A percentile compares a stretch with the other conserved stretches of the same genome.
Conservation (phyloP, 1,140 invertebrate genomes). For the Neuroterus valhalla region DNA sequence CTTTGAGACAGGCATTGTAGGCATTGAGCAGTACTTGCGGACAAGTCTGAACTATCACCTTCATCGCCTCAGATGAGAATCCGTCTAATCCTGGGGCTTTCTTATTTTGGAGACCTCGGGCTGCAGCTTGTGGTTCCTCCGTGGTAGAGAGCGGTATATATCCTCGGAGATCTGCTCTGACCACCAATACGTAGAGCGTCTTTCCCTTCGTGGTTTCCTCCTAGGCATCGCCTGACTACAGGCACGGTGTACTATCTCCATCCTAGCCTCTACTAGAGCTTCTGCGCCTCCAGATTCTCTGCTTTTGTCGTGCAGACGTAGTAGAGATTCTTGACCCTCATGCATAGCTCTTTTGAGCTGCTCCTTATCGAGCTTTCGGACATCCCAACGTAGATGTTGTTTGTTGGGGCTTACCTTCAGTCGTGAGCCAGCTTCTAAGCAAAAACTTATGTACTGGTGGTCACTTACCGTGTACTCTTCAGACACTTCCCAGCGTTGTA, state of each 20-base stretch:
- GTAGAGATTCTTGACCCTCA: too few relatives aligned
- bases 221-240: not conserved
- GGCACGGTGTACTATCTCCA: not conserved
- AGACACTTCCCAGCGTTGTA: constrained; percentile 32
- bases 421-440: not conserved
- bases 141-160: too few relatives aligned
- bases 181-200: not conserved
- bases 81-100: not conserved
- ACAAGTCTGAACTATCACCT: constrained; percentile 36
- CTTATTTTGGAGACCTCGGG: too few relatives aligned
- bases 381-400: not conserved
- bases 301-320: too few relatives aligned
- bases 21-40: constrained; percentile 55
- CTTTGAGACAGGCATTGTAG: constrained; percentile 49
- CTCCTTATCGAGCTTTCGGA: not conserved
- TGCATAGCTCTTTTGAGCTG: not conserved
- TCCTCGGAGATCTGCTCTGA: not conserved
- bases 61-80: constrained; percentile 33
- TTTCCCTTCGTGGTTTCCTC: not conserved
- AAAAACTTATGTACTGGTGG: too few relatives aligned
- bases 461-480: constrained; percentile 40
- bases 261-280: not conserved
- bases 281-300: too few relatives aligned
- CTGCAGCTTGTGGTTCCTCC: too few relatives aligned
- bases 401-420: not conserved